phyloP scores from a whole-genome alignment of 2,113 vertebrate genomes.

The Chitala chitala region DNA sequence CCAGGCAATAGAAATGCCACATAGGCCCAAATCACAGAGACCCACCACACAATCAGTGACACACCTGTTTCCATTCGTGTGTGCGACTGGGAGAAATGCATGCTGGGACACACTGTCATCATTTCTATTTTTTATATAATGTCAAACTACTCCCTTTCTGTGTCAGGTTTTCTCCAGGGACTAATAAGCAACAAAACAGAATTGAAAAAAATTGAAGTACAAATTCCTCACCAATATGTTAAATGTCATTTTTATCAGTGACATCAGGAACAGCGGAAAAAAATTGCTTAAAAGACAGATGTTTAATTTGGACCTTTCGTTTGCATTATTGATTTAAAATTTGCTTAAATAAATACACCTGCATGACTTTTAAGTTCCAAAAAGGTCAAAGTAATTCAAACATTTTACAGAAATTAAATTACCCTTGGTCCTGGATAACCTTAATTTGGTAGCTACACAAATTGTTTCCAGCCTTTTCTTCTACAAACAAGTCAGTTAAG shows the following conservation, averaged over 20 bases:
- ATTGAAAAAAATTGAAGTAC: conserved; percentile 32
- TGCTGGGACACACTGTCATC: conserved; percentile 60
- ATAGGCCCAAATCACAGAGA: conserved; percentile 66
- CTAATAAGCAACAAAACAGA: conserved; percentile 44
- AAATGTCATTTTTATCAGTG: not conserved
- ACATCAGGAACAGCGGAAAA: conserved; percentile 48
- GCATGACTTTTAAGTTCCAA: conserved; percentile 57
- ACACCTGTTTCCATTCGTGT: conserved; percentile 77
- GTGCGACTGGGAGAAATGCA: conserved; percentile 54
- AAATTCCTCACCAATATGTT: conserved; percentile 38
- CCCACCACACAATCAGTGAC: conserved; percentile 70
- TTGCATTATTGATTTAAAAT: conserved; percentile 68
- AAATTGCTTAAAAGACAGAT: conserved; percentile 45
- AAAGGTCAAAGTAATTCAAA: conserved; percentile 77
- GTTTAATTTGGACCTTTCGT: conserved; percentile 60
- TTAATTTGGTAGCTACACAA: conserved; percentile 72
- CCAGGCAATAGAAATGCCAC: conserved; percentile 73
- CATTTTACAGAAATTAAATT: conserved; percentile 79
- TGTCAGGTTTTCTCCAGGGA: conserved; percentile 48
- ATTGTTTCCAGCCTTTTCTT: conserved; percentile 72
- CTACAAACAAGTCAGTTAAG: conserved; percentile 53
- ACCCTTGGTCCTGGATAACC: conserved; percentile 70
- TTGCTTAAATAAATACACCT: conserved; percentile 75
- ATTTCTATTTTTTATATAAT: conserved; percentile 41
- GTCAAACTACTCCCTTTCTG: conserved; percentile 44